A percentile compares a stretch with the other conserved stretches of the same genome.
These are phyloP conservation scores for Gasterosteus nipponicus DNA, from an alignment of 2,113 vertebrate species.

Conservation along the genomic window DNA sequence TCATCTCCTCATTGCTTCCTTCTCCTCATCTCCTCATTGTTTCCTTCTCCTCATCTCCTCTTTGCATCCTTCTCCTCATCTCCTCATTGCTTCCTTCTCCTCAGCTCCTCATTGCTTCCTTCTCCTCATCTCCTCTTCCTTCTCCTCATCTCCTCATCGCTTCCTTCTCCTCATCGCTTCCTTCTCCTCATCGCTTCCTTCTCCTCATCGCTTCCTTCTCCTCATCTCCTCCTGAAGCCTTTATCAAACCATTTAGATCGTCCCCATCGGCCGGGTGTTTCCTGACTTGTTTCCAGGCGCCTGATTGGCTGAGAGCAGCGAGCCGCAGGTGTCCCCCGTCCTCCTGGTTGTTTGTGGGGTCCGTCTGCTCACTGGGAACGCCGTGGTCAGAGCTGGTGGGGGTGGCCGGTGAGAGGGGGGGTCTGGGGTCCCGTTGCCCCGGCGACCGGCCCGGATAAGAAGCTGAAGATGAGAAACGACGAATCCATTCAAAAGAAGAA, in stretches of 20 bases:
- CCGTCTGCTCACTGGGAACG: no score
- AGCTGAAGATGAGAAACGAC: background rate
- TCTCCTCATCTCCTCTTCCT: background rate
- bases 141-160: background rate
- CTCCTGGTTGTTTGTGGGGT: no score
- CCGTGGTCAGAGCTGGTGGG: no score
- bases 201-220: no score
- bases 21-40: background rate
- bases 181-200: background rate
- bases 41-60: background rate
- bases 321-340: constrained; percentile 57
- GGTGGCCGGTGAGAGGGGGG: no score
- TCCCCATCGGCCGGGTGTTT: constrained; percentile 13
- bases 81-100: no score
- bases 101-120: background rate
- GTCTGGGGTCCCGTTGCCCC: no score
- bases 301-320: constrained; percentile 55
- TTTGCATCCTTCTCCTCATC: no score
- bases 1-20: no score
- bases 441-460: no score
- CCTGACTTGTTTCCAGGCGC: constrained; percentile 27
- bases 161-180: background rate
- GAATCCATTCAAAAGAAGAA: background rate
- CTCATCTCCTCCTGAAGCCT: constrained; percentile 7
- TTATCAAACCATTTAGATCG: constrained; percentile 27